Conservation (phyloP, 1,140 invertebrate genomes). For the Calephelis nemesis region DNA sequence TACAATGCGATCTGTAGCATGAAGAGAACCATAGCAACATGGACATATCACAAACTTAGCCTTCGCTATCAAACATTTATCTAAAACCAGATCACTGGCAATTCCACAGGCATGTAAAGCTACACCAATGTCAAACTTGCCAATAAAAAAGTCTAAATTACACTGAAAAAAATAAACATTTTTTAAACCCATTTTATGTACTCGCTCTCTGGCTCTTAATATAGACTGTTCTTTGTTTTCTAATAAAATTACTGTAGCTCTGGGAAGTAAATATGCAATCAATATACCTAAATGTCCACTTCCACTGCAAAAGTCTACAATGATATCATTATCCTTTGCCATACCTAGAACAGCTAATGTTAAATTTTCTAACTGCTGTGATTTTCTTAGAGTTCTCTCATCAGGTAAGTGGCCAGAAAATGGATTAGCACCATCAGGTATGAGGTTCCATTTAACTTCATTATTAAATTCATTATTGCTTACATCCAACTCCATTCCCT, state of each 20-base stretch:
- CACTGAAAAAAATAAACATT: slow-evolving; percentile 93
- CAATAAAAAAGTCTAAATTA: slow-evolving; percentile 91
- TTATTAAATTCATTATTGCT: slow-evolving; percentile 45
- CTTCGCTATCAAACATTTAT: slow-evolving; percentile 87
- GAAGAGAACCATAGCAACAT: slow-evolving; percentile 95
- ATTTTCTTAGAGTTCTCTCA: slow-evolving; percentile 87
- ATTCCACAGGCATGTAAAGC: slow-evolving; percentile 96
- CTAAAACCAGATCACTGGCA: slow-evolving; percentile 94
- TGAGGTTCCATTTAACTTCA: slow-evolving; percentile 78
- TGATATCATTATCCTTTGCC: slow-evolving; percentile 81
- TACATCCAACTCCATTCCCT: slow-evolving; percentile 66
- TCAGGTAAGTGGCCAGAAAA: slow-evolving; percentile 88
- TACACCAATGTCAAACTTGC: slow-evolving; percentile 89
- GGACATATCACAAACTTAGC: slow-evolving; percentile 95
- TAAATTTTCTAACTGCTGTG: slow-evolving; percentile 93
- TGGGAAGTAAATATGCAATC: slow-evolving; percentile 88
- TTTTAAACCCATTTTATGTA: slow-evolving; percentile 83
- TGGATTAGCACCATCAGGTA: slow-evolving; percentile 88
- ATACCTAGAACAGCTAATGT: slow-evolving; percentile 88
- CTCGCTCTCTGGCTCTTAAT: slow-evolving; percentile 85
- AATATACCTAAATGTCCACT: slow-evolving; percentile 95
- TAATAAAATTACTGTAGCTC: slow-evolving; percentile 88
- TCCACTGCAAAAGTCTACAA: slow-evolving; percentile 97
- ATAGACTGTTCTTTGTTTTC: slow-evolving; percentile 97
- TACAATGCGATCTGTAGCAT: slow-evolving; percentile 84